phyloP scores from a whole-genome alignment of 2,888 invertebrate genomes.

The Platycnemis pennipes region DNA sequence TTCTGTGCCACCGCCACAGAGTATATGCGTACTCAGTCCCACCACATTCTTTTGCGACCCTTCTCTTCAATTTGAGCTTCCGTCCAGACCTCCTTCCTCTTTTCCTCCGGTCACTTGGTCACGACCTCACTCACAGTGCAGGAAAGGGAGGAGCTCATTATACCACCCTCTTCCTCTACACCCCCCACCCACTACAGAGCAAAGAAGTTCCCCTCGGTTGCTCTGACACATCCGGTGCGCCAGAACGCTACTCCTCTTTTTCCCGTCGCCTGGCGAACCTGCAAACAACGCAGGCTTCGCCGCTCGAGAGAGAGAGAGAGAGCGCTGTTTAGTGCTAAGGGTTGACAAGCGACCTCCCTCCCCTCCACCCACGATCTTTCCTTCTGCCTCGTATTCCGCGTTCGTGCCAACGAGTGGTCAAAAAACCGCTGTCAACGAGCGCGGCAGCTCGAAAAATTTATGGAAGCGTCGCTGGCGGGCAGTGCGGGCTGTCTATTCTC shows the following conservation, averaged over 20 bases:
- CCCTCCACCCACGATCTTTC: not conserved
- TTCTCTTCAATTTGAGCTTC: not conserved
- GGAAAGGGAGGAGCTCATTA: not conserved
- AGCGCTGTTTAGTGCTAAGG: no score
- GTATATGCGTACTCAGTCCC: not conserved
- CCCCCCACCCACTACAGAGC: not conserved
- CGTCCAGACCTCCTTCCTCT: not conserved
- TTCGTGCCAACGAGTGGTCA: not conserved
- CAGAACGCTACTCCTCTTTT: not conserved
- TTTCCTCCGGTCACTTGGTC: not conserved
- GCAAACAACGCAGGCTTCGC: not conserved
- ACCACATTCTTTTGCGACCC: not conserved
- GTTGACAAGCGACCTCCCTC: not conserved
- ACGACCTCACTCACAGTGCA: not conserved
- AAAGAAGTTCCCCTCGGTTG: constrained; percentile 11
- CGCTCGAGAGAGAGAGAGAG: not conserved
- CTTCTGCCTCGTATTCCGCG: not conserved
- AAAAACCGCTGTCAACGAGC: not conserved
- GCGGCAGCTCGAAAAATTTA: not conserved
- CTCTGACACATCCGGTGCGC: constrained; percentile 20
- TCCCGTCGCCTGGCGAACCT: not conserved
- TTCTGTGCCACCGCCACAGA: no score
- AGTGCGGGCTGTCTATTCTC: no score
- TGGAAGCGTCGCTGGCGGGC: no score
- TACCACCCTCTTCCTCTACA: not conserved